phyloP scores from a whole-genome alignment of 53 echinoderm and acorn worm genomes.

The Holothuria scabra region DNA sequence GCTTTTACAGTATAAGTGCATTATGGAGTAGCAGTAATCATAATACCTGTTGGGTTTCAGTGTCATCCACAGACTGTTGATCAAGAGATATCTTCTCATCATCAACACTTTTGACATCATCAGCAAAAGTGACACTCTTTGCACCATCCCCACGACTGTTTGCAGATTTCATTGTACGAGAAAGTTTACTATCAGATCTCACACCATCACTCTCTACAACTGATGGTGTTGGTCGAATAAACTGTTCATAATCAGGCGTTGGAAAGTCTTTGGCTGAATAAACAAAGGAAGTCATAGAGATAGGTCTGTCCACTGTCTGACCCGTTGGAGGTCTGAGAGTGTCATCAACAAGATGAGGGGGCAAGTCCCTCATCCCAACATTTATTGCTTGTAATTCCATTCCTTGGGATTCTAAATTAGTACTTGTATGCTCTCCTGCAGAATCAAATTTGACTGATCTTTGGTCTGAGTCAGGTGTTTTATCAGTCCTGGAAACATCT shows the following conservation, averaged over 20 bases:
- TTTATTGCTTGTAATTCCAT: not conserved
- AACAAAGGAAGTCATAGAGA: conserved; percentile 59
- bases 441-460: not conserved
- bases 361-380: not conserved
- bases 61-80: not conserved
- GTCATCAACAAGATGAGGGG: not conserved
- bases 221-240: conserved; percentile 52
- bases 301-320: conserved; percentile 49
- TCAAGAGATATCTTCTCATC: conserved; percentile 30
- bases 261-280: conserved; percentile 80
- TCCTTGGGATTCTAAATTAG: not conserved
- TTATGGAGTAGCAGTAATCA: too few relatives aligned
- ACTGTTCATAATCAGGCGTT: conserved; percentile 89
- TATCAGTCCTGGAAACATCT: not conserved
- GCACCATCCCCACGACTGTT: conserved; percentile 75
- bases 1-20: too few relatives aligned
- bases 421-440: not conserved
- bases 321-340: not conserved
- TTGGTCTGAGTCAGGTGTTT: not conserved
- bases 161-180: not conserved
- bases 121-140: conserved; percentile 94
- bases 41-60: not conserved
- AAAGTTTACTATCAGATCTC: conserved; percentile 30
- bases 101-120: conserved; percentile 64
- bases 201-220: conserved; percentile 46